Evolutionary conservation across 1,140 invertebrate species (phyloP), one percentile per base, ranked within the genome.

Genomic region (Euglossa dilemma): DNA sequence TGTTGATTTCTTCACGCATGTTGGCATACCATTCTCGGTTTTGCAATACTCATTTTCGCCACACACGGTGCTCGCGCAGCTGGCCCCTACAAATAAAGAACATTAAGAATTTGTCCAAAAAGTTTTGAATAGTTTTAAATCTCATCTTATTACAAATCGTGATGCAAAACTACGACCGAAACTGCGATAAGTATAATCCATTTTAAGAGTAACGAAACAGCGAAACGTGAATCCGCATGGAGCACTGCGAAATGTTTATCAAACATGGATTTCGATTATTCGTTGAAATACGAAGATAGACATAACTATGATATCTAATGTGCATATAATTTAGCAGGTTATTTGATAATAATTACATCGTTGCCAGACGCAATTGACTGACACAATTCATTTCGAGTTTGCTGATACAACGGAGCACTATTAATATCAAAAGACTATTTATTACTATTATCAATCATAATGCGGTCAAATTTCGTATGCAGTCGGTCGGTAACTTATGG

Each of bases 1-100:
- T 43, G 91, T 85, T 9, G 88, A 86, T 5, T 91, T 93, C 77
- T 83, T 90, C 61, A 93, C 91, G 52, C 93, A 94, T 54, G 83
- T 92, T 61, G 93, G 92, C 23, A 81, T 76, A n/a, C 92, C 93
- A 77, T 92, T 93, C 56, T 93, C 91, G 1, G 84, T 92, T 80
- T 89, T 93, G 79, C 93, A 94, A 47, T 94, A 93, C 75, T 93
- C 91, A 11, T 93, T 93, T 14, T 74, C 85, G 11, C 90, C 90
- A 69, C 93, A 94, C 9, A 93, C 70, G 67, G 89, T 92, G 12
- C 87, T 91, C 1, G 87, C 76, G 56, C 93, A 94, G 78, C 88
- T 93, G 25, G 85, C 77, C 14, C 74, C 93, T 94, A 79, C 54
- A 85, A 80, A 80, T 4, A 43, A 43, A 57, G n/a, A 8, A 20